A percentile compares a stretch with the other conserved stretches of the same genome.
Conservation (phyloP, 2,113 vertebrate genomes). For the Pardalotus punctatus region DNA sequence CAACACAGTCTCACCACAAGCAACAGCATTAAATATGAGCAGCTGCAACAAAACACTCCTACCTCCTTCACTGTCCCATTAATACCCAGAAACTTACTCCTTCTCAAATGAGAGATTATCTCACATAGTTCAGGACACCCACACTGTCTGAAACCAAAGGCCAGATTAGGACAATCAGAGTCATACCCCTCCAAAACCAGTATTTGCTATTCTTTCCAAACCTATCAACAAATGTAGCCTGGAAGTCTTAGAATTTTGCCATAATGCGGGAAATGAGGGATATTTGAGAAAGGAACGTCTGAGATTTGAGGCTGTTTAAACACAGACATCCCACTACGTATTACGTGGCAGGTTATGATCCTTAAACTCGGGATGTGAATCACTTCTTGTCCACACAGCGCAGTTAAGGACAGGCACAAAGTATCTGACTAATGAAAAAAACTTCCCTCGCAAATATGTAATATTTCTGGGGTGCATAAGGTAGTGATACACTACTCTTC, state of each 20-base stretch:
- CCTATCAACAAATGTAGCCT: background rate
- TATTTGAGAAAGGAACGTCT: background rate
- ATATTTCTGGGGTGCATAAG: background rate
- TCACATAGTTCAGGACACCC: background rate
- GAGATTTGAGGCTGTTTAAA: background rate
- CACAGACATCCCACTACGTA: background rate
- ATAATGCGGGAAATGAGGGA: background rate
- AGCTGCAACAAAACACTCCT: background rate
- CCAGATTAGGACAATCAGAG: background rate
- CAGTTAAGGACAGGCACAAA: background rate
- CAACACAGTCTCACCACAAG: background rate
- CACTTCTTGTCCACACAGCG: too few species aligned
- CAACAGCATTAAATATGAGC: background rate
- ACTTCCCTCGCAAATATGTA: background rate
- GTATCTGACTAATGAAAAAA: background rate
- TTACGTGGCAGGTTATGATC: background rate
- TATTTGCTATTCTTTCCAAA: background rate
- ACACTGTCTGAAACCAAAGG: background rate
- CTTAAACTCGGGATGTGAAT: background rate
- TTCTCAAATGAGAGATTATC: background rate
- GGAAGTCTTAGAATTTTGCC: background rate
- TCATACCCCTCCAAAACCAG: background rate
- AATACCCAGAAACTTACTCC: background rate
- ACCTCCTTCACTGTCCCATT: background rate
- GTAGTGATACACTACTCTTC: background rate